Conservation (phyloP, 2,797 vertebrate species). For the Botia kubotai region DNA sequence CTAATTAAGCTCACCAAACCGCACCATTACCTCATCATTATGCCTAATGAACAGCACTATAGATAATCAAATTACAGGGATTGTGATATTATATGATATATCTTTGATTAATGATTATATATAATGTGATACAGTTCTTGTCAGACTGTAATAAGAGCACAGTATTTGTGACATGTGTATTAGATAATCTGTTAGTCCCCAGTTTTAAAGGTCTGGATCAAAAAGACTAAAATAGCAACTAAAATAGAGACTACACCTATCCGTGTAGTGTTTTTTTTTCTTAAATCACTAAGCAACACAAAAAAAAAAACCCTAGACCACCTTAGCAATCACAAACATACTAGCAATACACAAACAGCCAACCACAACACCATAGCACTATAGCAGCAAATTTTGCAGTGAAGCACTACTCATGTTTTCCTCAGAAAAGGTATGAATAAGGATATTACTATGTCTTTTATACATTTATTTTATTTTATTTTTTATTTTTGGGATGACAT, state of each 20-base stretch:
- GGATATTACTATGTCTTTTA: no score
- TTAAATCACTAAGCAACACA: no score
- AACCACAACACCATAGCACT: no score
- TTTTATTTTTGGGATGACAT: no score
- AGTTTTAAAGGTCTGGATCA: constrained; percentile 16
- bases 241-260: constrained; percentile 18
- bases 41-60: constrained; percentile 53
- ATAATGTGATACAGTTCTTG: constrained; percentile 24
- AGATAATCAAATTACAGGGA: constrained; percentile 53
- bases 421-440: no score
- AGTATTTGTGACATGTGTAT: constrained; percentile 6
- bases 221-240: not conserved
- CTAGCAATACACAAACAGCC: not conserved
- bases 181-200: constrained; percentile 8
- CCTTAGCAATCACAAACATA: not conserved
- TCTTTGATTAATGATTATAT: constrained; percentile 24
- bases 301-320: no score
- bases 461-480: no score
- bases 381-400: no score
- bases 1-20: constrained; percentile 57
- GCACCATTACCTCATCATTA: constrained; percentile 55
- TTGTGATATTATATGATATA: constrained; percentile 43
- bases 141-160: constrained; percentile 30
- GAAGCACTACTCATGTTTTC: no score
- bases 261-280: not conserved